A percentile compares a stretch with the other conserved stretches of the same genome.
phyloP scores from a whole-genome alignment of 2,113 vertebrate species.

The Casuarius casuarius region DNA sequence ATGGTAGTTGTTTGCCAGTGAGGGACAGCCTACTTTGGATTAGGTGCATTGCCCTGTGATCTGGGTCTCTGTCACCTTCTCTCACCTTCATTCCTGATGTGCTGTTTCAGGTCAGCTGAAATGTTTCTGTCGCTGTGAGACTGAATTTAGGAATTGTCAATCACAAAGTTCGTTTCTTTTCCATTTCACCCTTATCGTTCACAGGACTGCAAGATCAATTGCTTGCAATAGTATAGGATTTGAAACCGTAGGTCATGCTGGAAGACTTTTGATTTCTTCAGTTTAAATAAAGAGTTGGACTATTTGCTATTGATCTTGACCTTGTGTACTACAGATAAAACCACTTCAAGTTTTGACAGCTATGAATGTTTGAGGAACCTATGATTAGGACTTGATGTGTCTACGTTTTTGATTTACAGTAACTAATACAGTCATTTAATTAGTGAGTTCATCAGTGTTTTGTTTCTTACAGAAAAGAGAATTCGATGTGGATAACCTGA shows the following conservation, averaged over 20 bases:
- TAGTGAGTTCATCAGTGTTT: conserved; percentile 16
- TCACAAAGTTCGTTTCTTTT: not conserved
- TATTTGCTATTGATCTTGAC: not conserved
- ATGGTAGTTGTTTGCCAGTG: not conserved
- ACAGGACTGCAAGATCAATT: not conserved
- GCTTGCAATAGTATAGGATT: not conserved
- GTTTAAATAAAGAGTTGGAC: not conserved
- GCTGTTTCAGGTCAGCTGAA: not conserved
- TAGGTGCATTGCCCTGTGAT: fast-evolving
- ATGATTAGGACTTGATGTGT: not conserved
- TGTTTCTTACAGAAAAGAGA: conserved; percentile 89
- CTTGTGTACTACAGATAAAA: not conserved
- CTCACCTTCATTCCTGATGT: not conserved
- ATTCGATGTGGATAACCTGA: conserved; percentile 97
- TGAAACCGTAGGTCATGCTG: not conserved
- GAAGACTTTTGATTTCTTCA: not conserved
- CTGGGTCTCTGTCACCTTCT: not conserved
- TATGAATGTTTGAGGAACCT: not conserved
- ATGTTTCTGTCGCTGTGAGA: not conserved
- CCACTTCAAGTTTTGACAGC: not conserved
- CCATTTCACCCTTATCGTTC: not conserved
- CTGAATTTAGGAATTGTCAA: not conserved
- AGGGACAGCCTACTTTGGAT: not conserved
- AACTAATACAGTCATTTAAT: not conserved
- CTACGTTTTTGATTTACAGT: not conserved